These are phyloP conservation scores for Sciurus niger DNA, from an alignment of 2,113 vertebrate species.

Conservation along the genomic window DNA sequence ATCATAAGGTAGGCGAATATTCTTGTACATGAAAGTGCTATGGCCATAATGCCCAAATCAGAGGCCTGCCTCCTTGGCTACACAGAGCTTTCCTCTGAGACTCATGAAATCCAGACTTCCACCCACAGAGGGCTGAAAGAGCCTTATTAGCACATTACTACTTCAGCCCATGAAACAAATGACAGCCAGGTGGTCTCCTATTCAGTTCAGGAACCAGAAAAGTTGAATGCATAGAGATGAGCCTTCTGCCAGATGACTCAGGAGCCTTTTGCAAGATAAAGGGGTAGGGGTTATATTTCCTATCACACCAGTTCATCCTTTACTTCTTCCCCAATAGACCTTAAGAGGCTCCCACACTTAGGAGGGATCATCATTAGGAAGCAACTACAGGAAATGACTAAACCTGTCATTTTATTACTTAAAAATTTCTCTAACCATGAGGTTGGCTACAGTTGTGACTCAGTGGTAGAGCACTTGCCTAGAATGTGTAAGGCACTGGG, in stretches of 20 bases:
- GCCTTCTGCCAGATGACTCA: background rate
- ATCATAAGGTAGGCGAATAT: background rate
- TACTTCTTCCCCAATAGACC: background rate
- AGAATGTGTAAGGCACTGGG: no score
- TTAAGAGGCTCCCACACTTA: background rate
- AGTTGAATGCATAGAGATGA: background rate
- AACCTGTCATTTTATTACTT: background rate
- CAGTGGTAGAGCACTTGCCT: no score
- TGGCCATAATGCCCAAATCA: background rate
- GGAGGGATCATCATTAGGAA: background rate
- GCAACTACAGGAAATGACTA: background rate
- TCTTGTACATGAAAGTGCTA: background rate
- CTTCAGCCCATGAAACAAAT: slow-evolving; percentile 36
- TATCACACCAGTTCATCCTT: background rate
- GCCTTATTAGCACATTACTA: background rate
- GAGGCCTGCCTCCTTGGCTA: background rate
- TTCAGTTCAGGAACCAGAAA: slow-evolving; percentile 22
- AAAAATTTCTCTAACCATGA: background rate
- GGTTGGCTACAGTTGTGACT: no score
- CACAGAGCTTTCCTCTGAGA: background rate
- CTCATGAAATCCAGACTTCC: slow-evolving; percentile 47
- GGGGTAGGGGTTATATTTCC: background rate
- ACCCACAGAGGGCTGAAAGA: background rate
- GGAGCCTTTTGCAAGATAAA: background rate
- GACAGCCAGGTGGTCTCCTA: slow-evolving; percentile 29